Evolutionary conservation across 2,113 vertebrate species (phyloP), one percentile per base, ranked within the genome.

Genomic region (Brachyhypopomus gauderio): DNA sequence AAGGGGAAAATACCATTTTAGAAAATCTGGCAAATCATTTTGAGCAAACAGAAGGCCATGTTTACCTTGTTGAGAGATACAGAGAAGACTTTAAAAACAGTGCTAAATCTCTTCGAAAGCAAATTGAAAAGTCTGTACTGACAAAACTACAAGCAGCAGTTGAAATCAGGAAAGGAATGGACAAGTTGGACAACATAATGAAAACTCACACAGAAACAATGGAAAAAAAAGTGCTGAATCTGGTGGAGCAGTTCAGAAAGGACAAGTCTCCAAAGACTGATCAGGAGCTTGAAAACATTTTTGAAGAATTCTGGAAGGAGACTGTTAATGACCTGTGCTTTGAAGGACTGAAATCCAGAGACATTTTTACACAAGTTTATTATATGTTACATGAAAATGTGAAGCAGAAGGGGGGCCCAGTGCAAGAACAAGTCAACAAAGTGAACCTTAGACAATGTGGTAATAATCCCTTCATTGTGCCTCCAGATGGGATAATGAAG

Each of bases 281-380:
- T 0, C 0, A 22, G 11, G 81, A 87, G 27, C 87, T 88, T 80
- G 11, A 72, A 56, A 75, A 34, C 2, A 84, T 88, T 4, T 93
- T 93, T 89, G 88, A 90, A 30, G 85, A 83, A 5, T 77, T 87
- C 80, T 88, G 88, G 88, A 14, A 75, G 1, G 17, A 55, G 17
- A 82, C 72, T 12, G 3, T 85, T 36, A 27, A 8, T 14, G 60
- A 87, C 17, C 23, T 85, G 5, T 0, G 5, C 1, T 52, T 84
- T 3, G 7, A 45, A 34, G 67, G 60, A 0, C 38, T 87, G 8
- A n/a, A n/a, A n/a, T n/a, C n/a, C 2, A 70, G 7, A 34, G 22
- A 85, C 20, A 71, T 88, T 55, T 3, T 9, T 8, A 8, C 72
- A 2, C 58, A 73, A 22, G 72, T 63, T 2, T 36, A 12, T 1